Base-by-base conservation (phyloP, 2,888 invertebrate genomes). In the Heliconius aoede region DNA sequence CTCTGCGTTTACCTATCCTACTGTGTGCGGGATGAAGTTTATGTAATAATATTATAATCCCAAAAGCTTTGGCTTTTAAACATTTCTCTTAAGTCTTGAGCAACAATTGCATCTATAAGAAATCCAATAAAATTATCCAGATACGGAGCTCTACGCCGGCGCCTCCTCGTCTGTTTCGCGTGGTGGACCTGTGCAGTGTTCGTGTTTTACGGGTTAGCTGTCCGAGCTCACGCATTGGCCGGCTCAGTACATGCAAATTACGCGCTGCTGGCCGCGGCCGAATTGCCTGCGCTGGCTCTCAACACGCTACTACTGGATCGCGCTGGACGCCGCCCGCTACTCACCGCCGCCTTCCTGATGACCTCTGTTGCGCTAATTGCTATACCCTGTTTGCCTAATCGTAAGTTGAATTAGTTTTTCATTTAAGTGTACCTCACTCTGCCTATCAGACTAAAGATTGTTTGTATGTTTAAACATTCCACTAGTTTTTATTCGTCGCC, bases 131-230 rank as follows among this genome's bases (percentile, higher is more conserved):
- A 55, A 55, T 55, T 21, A 11, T 55, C 15, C 84, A 93, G 93
- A 76, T 92, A 93, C 85, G 82, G 87, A 4, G 89, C 85, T 60
- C 85, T 93, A n/a, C 89, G 93, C 0, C 88, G 89, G 9, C 91
- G 93, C 1, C 85, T 93, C 80, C 81, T 83, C 80, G 92, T 92
- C 72, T 93, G 93, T 86, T 90, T 88, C 86, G 88, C 87, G 83
- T 93, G 93, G 93, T 93, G 93, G 93, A 82, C 88, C 80, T 90
- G 89, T 13, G 92, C 90, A 3, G 92, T 93, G 84, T 91, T 93
- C 88, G 93, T 93, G 86, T 92, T 92, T 88, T 93, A 93, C 88
- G 93, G 93, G 79, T 88, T 93, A 85, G 93, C 93, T 40, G 93
- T 90, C 81, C 88, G 88, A 74, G 86, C 93, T 85, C 91, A 89